Evolutionary conservation across 1,140 invertebrate genomes (phyloP).

Genomic region (Aphaenogaster ashmeadi): DNA sequence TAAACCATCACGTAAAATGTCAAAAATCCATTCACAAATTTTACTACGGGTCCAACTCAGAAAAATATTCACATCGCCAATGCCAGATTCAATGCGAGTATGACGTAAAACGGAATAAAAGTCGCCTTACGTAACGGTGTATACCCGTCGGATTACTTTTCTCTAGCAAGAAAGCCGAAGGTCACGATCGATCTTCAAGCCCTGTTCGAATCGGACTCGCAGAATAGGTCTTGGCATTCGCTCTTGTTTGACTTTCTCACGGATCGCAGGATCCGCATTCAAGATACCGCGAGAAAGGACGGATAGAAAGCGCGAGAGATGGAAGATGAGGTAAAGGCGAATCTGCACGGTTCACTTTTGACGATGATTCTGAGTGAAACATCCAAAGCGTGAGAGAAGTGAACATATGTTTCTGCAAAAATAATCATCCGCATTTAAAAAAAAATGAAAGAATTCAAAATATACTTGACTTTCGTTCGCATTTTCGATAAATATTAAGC

Average conservation of each 20-base stretch:
- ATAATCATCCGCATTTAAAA: slow-evolving; percentile 44
- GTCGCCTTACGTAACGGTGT: slow-evolving; percentile 30
- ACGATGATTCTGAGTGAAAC: slow-evolving; percentile 34
- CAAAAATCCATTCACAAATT: not conserved
- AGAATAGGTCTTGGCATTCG: slow-evolving; percentile 59
- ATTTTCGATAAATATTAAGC: slow-evolving; percentile 31
- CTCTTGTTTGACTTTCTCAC: slow-evolving; percentile 62
- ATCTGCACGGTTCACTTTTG: slow-evolving; percentile 47
- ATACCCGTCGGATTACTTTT: slow-evolving; percentile 50
- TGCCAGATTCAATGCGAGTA: slow-evolving; percentile 26
- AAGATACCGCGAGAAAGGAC: slow-evolving; percentile 3
- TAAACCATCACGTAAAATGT: not conserved
- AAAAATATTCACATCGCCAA: slow-evolving; percentile 33
- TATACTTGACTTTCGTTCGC: slow-evolving; percentile 9
- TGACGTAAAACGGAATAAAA: slow-evolving; percentile 56
- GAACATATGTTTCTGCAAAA: slow-evolving; percentile 36
- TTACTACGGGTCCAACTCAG: not conserved
- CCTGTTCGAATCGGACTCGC: slow-evolving; percentile 42
- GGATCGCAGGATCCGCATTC: slow-evolving; percentile 41
- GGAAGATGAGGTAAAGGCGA: slow-evolving; percentile 44
- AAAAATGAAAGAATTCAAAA: slow-evolving; percentile 17
- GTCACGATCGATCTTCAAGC: slow-evolving; percentile 56
- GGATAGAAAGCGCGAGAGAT: slow-evolving; percentile 9
- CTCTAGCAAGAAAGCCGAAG: slow-evolving; percentile 47
- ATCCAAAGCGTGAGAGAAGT: not conserved